Evolutionary conservation across 2,888 invertebrate species (phyloP).

Genomic region (Ceriagrion tenellum): DNA sequence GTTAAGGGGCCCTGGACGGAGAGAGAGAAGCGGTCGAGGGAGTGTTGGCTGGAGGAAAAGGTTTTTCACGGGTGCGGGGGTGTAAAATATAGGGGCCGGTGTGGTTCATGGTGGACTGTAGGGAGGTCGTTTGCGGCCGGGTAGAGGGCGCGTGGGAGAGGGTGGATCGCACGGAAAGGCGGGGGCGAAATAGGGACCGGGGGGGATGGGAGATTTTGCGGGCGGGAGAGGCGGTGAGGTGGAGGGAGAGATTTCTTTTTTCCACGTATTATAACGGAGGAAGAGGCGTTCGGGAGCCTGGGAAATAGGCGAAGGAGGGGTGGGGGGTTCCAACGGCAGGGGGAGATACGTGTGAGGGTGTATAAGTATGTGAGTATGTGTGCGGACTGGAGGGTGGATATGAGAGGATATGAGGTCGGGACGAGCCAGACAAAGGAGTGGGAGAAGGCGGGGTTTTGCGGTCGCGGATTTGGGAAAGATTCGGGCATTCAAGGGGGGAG

Average conservation of each 20-base stretch:
- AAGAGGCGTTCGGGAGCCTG: neutral
- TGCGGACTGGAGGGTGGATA: neutral
- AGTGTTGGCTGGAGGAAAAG: neutral
- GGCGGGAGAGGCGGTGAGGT: neutral
- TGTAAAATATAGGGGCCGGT: slow-evolving; percentile 60
- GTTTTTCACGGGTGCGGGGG: slow-evolving; percentile 43
- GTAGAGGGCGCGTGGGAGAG: neutral
- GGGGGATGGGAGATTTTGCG: neutral
- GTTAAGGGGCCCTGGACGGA: neutral
- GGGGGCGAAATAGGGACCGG: neutral
- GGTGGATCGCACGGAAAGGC: neutral
- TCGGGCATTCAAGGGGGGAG: neutral
- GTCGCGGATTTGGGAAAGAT: slow-evolving; percentile 49
- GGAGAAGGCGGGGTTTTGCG: slow-evolving; percentile 9
- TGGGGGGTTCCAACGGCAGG: too few relatives aligned
- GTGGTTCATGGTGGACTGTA: slow-evolving; percentile 61
- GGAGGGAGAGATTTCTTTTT: neutral
- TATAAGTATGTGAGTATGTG: neutral
- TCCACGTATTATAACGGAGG: neutral
- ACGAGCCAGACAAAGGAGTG: neutral
- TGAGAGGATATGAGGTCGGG: slow-evolving; percentile 41
- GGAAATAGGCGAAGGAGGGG: neutral
- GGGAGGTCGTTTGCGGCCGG: slow-evolving; percentile 55
- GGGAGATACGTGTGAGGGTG: too few relatives aligned
- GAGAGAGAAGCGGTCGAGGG: neutral